These are phyloP conservation scores for Phortica variegata DNA, from an alignment of 1,140 invertebrate species.

Conservation along the genomic window DNA sequence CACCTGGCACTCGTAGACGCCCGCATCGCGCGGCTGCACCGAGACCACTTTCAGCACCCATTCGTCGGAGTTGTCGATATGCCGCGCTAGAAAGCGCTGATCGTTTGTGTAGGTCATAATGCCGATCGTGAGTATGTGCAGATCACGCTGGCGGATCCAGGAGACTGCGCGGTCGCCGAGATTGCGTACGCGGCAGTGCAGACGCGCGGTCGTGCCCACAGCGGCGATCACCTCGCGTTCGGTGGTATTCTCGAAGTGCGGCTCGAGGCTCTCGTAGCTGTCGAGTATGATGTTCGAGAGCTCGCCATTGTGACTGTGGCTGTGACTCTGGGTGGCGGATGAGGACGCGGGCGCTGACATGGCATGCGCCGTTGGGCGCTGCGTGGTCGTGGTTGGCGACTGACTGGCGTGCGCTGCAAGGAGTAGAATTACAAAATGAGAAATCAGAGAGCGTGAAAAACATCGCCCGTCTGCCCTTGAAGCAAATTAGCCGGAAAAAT, in stretches of 20 bases:
- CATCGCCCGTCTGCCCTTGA: too few species aligned
- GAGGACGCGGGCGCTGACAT: background rate
- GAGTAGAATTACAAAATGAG: background rate
- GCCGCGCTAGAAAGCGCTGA: conserved; percentile 72
- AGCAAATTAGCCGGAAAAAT: conserved; percentile 8
- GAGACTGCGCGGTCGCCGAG: conserved; percentile 81
- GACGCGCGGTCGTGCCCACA: conserved; percentile 79
- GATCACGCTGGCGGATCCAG: conserved; percentile 73
- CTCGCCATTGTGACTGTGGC: conserved; percentile 16
- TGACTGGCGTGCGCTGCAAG: conserved; percentile 14
- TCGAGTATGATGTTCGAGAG: conserved; percentile 46
- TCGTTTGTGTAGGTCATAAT: conserved; percentile 76
- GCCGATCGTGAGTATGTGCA: conserved; percentile 75
- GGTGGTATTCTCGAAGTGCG: conserved; percentile 87
- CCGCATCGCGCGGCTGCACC: conserved; percentile 73
- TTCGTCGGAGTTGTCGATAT: conserved; percentile 80
- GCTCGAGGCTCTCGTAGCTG: conserved; percentile 60
- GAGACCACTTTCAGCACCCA: conserved; percentile 83
- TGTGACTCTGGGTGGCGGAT: background rate
- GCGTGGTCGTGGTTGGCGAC: background rate
- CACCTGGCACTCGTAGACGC: conserved; percentile 82
- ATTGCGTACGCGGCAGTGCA: conserved; percentile 81
- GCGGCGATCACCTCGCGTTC: conserved; percentile 79
- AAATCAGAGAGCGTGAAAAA: too few species aligned
- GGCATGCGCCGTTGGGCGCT: background rate